A percentile compares a stretch with the other conserved stretches of the same genome.
Evolutionary conservation across 2,888 invertebrate genomes (phyloP).

Genomic region (Trachelus iudaicus): DNA sequence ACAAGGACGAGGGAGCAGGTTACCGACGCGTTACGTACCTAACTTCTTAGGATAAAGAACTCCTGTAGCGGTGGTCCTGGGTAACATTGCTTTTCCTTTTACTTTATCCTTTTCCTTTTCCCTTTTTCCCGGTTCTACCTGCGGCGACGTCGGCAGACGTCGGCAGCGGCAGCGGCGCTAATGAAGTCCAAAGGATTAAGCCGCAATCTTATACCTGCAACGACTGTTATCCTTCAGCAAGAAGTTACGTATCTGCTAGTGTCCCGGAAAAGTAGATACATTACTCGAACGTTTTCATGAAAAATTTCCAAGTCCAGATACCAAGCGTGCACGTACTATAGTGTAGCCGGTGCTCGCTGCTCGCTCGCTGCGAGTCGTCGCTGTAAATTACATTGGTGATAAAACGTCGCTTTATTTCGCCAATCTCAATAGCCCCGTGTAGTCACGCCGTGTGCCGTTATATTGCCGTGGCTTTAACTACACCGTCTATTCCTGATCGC

Average conservation of each 20-base stretch:
- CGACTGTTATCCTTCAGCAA: too few species aligned
- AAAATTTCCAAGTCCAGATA: neutral
- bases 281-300: neutral
- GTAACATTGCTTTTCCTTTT: neutral
- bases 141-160: constrained; percentile 1
- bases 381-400: constrained; percentile 13
- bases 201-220: constrained; percentile 7
- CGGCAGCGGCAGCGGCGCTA: constrained; percentile 14
- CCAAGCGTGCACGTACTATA: neutral
- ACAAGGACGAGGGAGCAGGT: constrained; percentile 36
- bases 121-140: constrained; percentile 13
- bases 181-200: constrained; percentile 26
- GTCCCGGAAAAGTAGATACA: neutral
- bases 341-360: neutral
- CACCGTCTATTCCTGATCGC: neutral
- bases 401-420: constrained; percentile 19
- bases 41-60: constrained; percentile 30
- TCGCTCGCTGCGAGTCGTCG: neutral
- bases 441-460: constrained; percentile 14
- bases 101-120: constrained; percentile 4
- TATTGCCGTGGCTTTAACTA: neutral
- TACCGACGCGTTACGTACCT: constrained; percentile 35
- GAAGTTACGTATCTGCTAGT: neutral
- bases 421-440: neutral
- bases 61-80: constrained; percentile 33